Percentiles rank a stretch among this genome's conserved stretches.
Evolutionary conservation across 2,888 invertebrate genomes (phyloP).

Genomic region (Orthosia gracilis): DNA sequence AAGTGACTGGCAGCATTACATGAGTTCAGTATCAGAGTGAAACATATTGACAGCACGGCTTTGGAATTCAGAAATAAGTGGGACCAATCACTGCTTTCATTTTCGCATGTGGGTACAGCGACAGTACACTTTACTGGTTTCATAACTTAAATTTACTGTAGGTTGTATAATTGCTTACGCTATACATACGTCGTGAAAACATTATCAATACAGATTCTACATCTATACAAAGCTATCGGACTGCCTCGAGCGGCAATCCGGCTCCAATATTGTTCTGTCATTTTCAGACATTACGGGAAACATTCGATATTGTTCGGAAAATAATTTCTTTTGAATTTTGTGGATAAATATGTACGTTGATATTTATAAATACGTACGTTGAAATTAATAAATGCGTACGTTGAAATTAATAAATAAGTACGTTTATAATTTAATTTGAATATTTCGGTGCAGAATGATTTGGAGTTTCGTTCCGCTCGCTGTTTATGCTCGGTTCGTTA

Average conservation of each 20-base stretch:
- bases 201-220: constrained; percentile 45
- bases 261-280: constrained; percentile 60
- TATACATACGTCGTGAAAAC: constrained; percentile 15
- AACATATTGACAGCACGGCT: neutral
- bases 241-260: constrained; percentile 57
- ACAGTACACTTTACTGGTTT: neutral
- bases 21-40: neutral
- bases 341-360: constrained; percentile 3
- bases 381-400: constrained; percentile 15
- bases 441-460: constrained; percentile 38
- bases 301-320: constrained; percentile 28
- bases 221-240: constrained; percentile 24
- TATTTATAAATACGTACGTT: constrained; percentile 1
- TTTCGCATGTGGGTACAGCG: neutral
- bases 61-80: neutral
- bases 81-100: neutral
- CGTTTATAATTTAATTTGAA: constrained; percentile 39
- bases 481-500: constrained; percentile 49
- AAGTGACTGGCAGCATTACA: neutral
- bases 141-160: neutral
- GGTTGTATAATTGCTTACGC: neutral
- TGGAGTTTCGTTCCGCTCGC: neutral
- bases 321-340: constrained; percentile 15
- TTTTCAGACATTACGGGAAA: constrained; percentile 47
- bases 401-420: constrained; percentile 20